These are phyloP conservation scores for Spodoptera exigua DNA, from an alignment of 2,888 invertebrate genomes.

Conservation along the genomic window DNA sequence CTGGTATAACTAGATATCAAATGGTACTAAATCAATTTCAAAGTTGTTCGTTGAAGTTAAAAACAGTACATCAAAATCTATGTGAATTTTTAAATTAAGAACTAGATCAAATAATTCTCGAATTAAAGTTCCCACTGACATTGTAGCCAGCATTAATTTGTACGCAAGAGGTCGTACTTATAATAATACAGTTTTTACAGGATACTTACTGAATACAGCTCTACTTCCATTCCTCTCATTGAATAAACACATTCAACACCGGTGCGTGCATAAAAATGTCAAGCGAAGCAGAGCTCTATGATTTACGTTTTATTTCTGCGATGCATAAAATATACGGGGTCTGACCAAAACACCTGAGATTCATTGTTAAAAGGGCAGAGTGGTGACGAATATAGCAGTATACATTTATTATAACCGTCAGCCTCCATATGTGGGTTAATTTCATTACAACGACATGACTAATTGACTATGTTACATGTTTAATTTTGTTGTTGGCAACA, in stretches of 20 bases:
- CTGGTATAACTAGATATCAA: too few species aligned
- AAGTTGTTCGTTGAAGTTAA: too few species aligned
- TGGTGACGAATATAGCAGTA: slow-evolving; percentile 34
- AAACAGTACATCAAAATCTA: too few species aligned
- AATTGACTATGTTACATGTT: slow-evolving; percentile 11
- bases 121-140: too few species aligned
- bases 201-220: slow-evolving; percentile 15
- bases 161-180: too few species aligned
- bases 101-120: too few species aligned
- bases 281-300: slow-evolving; percentile 35
- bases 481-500: slow-evolving; percentile 4
- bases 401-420: slow-evolving; percentile 34
- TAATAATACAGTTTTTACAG: not conserved
- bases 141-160: too few species aligned
- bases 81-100: too few species aligned
- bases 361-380: slow-evolving; percentile 42
- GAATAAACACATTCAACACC: slow-evolving; percentile 44
- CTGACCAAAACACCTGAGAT: slow-evolving; percentile 55
- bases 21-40: too few species aligned
- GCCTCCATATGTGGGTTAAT: slow-evolving; percentile 33
- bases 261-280: slow-evolving; percentile 55
- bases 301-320: slow-evolving; percentile 60
- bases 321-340: slow-evolving; percentile 51
- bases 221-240: slow-evolving; percentile 31
- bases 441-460: slow-evolving; percentile 31